Conservation (phyloP, 2,888 invertebrate genomes). For the Drosophila prolongata region DNA sequence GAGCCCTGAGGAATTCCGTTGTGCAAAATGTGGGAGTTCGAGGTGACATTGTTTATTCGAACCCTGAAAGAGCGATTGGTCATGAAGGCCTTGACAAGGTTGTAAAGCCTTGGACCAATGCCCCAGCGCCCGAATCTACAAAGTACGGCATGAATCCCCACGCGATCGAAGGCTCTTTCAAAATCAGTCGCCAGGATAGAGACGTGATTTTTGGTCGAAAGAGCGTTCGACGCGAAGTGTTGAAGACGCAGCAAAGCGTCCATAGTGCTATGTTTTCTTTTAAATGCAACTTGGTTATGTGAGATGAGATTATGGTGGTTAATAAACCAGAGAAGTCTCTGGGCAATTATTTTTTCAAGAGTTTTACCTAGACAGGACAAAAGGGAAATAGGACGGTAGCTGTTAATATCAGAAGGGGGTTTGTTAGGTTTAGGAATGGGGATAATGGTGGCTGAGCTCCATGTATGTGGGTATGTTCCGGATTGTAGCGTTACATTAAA, state of each 20-base stretch:
- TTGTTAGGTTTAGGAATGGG: neutral
- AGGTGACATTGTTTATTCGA: neutral
- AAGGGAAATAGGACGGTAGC: neutral
- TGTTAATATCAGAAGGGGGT: neutral
- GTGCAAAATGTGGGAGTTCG: constrained; percentile 5
- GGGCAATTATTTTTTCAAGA: neutral
- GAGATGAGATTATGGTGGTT: neutral
- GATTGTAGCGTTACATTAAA: neutral
- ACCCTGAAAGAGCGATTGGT: no score
- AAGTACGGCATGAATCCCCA: neutral
- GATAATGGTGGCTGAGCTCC: neutral
- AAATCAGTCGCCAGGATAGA: neutral
- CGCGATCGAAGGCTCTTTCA: neutral
- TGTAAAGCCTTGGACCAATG: neutral
- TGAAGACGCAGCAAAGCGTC: neutral
- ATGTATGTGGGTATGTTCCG: neutral
- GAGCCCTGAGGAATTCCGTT: neutral
- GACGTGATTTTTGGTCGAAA: neutral
- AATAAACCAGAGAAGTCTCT: neutral
- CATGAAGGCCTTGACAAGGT: neutral
- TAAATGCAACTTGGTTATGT: constrained; percentile 1
- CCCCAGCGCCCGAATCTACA: neutral
- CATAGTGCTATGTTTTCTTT: neutral
- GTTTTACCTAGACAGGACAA: neutral
- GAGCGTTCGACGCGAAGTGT: no score